Base-by-base conservation (phyloP, 2,888 invertebrate genomes). In the Hydrotaea cyrtoneurina region DNA sequence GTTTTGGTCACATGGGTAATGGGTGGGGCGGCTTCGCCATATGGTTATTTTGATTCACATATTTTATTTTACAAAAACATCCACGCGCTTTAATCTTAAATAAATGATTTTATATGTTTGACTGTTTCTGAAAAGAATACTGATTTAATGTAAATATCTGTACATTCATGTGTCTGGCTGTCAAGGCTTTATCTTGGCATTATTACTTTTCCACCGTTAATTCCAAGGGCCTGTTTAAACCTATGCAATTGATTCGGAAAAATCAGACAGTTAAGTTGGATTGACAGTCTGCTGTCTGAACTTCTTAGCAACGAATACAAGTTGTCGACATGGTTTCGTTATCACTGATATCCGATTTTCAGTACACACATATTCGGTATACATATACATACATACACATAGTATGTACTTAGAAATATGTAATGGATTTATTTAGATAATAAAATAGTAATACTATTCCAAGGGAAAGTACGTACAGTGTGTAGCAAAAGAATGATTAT, bases 1-100 rank as follows among this genome's bases (percentile, higher is more conserved):
- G 36, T 93, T 94, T 83, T 95, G 95, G 90, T 87, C 90, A 1
- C 85, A 86, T 31, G 89, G 90, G 76, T 53, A 50, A 39, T 80
- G 39, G 39, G n/a, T 50, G 50, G 10, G 15, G 10, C 43, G 15
- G 10, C 43, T 43, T 43, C 4, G 5, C 43, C 2, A 3, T 43
- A 43, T 3, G 43, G 31, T 31, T 4, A 31, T 31, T 7, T 31
- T 2, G 31, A 31, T 43, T 4, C 39, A 10, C 39, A 39, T 39
- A 10, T 39, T 39, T 39, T n/a, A n/a, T n/a, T n/a, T n/a, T n/a
- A n/a, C n/a, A n/a, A n/a, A n/a, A n/a, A n/a, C n/a, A n/a, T n/a
- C n/a, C n/a, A n/a, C n/a, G 53, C 53, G 19, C 17, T 7, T 39
- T 64, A 64, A 64, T 15, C 46, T 7, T 17, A 74, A 46, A 62